Evolutionary conservation across 2,113 vertebrate genomes (phyloP).

Genomic region (Taurulus bubalis): DNA sequence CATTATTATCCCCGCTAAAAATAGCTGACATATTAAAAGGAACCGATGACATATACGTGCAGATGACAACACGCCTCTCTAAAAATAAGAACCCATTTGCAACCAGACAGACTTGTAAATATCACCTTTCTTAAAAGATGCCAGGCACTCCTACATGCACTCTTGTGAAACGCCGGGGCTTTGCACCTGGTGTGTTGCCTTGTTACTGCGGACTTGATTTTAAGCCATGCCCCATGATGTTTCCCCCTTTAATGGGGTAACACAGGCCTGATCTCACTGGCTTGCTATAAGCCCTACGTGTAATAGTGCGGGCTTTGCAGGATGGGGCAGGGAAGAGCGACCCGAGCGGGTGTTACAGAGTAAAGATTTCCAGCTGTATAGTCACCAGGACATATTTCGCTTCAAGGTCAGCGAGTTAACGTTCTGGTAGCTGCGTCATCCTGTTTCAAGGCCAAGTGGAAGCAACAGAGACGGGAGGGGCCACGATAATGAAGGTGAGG

Average conservation of each 20-base stretch:
- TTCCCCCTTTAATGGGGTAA: slow-evolving; percentile 47
- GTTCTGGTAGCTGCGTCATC: slow-evolving; percentile 74
- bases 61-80: slow-evolving; percentile 34
- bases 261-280: slow-evolving; percentile 43
- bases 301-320: slow-evolving; percentile 33
- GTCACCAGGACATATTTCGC: slow-evolving; percentile 63
- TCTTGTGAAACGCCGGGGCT: slow-evolving; percentile 60
- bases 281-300: slow-evolving; percentile 43
- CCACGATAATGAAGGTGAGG: slow-evolving; percentile 44
- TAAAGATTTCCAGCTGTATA: slow-evolving; percentile 52
- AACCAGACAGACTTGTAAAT: slow-evolving; percentile 67
- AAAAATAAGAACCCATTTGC: slow-evolving; percentile 59
- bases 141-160: slow-evolving; percentile 37
- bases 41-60: background rate
- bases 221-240: slow-evolving; percentile 48
- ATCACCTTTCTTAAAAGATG: slow-evolving; percentile 61
- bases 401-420: slow-evolving; percentile 76
- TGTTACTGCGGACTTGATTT: slow-evolving; percentile 59
- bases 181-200: slow-evolving; percentile 74
- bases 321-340: slow-evolving; percentile 42
- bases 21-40: background rate
- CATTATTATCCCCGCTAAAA: background rate
- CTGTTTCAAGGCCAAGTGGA: slow-evolving; percentile 82
- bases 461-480: slow-evolving; percentile 68
- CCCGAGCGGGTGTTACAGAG: slow-evolving; percentile 29